Conservation (phyloP, 2,113 vertebrate species). For the Pangasianodon gigas region DNA sequence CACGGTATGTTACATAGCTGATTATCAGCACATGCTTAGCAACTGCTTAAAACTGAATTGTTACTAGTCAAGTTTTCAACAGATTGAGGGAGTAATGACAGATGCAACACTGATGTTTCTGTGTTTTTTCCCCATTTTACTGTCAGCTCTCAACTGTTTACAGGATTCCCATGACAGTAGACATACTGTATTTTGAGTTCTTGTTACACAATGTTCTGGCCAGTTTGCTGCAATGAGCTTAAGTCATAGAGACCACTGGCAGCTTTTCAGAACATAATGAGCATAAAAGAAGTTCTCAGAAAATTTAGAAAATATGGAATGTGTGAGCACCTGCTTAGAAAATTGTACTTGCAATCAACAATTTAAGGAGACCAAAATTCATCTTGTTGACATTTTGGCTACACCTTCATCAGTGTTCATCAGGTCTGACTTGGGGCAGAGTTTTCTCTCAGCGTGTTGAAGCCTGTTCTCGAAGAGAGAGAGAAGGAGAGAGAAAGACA, state of each 20-base stretch:
- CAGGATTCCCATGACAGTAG: background rate
- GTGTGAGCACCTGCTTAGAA: background rate
- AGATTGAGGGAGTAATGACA: background rate
- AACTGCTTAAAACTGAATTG: background rate
- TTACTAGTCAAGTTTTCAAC: background rate
- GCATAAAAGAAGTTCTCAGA: background rate
- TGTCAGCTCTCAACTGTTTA: background rate
- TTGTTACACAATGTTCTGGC: constrained; percentile 2
- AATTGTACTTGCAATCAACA: background rate
- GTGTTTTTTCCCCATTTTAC: background rate
- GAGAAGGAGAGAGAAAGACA: background rate
- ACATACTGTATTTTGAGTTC: background rate
- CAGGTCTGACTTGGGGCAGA: constrained; percentile 6
- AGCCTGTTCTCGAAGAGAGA: background rate
- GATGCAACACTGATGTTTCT: background rate
- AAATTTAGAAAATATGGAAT: background rate
- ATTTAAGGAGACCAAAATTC: background rate
- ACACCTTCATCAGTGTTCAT: constrained; percentile 10
- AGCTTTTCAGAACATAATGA: background rate
- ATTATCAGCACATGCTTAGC: background rate
- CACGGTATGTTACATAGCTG: background rate
- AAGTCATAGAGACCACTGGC: background rate
- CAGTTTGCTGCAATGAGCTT: background rate
- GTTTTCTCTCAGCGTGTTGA: constrained; percentile 17
- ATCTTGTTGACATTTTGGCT: background rate